These are phyloP conservation scores for Colletes collaris DNA, from an alignment of 2,888 invertebrate species.

Conservation along the genomic window DNA sequence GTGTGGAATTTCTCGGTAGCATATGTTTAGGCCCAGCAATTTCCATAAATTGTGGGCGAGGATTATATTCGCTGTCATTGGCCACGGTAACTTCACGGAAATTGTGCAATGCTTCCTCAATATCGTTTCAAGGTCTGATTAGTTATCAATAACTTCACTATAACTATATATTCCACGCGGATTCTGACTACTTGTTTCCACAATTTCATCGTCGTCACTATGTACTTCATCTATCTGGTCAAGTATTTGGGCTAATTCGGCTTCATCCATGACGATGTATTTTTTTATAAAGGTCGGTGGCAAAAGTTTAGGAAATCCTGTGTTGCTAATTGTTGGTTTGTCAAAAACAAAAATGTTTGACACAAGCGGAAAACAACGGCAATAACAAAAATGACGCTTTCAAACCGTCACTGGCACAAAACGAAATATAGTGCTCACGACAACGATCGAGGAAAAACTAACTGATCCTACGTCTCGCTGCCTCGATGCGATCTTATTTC, in stretches of 20 bases:
- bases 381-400: conserved; percentile 21
- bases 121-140: conserved; percentile 14
- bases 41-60: conserved; percentile 37
- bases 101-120: background rate
- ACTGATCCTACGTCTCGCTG: conserved; percentile 44
- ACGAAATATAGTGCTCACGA: conserved; percentile 26
- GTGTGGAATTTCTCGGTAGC: no score
- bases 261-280: conserved; percentile 30
- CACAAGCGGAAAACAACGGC: conserved; percentile 12
- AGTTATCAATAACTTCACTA: conserved; percentile 17
- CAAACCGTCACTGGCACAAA: no score
- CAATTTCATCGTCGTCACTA: conserved; percentile 30
- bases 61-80: conserved; percentile 27
- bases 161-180: conserved; percentile 22
- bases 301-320: conserved; percentile 15
- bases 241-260: conserved; percentile 34
- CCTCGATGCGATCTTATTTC: conserved; percentile 40
- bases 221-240: conserved; percentile 25
- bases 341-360: conserved; percentile 31
- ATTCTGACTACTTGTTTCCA: conserved; percentile 30
- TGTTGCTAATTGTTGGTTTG: conserved; percentile 4
- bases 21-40: conserved; percentile 25
- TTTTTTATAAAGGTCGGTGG: conserved; percentile 24
- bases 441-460: conserved; percentile 33
- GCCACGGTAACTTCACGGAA: conserved; percentile 36